Evolutionary conservation across 1,140 invertebrate genomes (phyloP), one percentile per base, ranked within the genome.

Genomic region (Asobara japonica): DNA sequence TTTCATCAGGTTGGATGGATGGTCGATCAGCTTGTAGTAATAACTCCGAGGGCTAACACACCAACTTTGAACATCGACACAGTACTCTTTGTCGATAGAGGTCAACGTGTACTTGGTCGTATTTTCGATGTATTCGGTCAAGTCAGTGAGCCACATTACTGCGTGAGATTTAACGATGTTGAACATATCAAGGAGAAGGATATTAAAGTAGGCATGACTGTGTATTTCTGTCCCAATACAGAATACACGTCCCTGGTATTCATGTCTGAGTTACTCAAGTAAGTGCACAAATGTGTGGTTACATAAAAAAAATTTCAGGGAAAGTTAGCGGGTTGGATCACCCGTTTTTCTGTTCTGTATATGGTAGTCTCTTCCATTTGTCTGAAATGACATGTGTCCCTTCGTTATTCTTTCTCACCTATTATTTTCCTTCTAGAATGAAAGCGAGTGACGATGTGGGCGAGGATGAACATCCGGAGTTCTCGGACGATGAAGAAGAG

Each of bases 111-210:
- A 2, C 83, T 96, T 0, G 95, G 95, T 2, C 89, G 91, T 78
- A 90, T 98, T 67, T 97, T 96, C 88, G 97, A 98, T 89, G 95
- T 97, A 3, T 93, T 98, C 86, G 96, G 96, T 4, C 89, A 91
- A 79, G 93, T 96, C 0, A 86, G 86, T 0, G 90, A 94, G 77
- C 95, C 96, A 0, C 89, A 92, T 77, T 97, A 97, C 84, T 92
- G 92, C 72, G 89, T 97, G 1, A 88, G 95, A 10, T 97, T 96
- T 79, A 97, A 96, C 83, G 92, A 89, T n/a, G 80, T 82, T 18
- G 88, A 93, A 51, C 92, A 96, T 74, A 94, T 95, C 71, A 79
- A 88, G 11, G 89, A 91, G 25, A 90, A 89, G 69, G 89, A 90
- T 69, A 89, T 95, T 16, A 80, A 86, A 74, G 76, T 90, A 41